Evolutionary conservation across 2,113 vertebrate genomes (phyloP).

Genomic region (Takifugu bimaculatus): DNA sequence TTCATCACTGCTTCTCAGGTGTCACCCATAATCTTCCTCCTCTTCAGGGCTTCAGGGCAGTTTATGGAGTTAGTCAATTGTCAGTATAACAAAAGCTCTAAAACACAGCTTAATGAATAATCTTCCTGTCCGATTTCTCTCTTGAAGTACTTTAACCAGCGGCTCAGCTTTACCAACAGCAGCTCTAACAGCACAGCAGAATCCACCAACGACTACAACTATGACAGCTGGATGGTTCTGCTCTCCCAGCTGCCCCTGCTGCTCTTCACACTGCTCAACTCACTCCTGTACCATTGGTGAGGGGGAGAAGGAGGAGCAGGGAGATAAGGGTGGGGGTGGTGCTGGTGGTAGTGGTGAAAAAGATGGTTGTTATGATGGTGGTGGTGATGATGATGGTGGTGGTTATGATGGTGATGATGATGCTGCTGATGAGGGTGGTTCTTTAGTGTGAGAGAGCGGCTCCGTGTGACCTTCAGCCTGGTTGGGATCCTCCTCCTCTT

Average conservation of each 20-base stretch:
- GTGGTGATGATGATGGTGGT: neutral
- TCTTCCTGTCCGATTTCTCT: neutral
- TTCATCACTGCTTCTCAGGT: constrained; percentile 89
- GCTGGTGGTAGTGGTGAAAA: neutral
- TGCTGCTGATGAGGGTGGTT: neutral
- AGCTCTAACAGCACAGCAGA: constrained; percentile 1
- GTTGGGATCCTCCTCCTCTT: constrained; percentile 56
- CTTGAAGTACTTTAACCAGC: constrained; percentile 49
- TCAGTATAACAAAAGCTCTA: too few species aligned
- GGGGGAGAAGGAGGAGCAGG: neutral
- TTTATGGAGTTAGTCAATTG: too few species aligned
- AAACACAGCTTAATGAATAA: too few species aligned
- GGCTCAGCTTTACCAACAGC: neutral
- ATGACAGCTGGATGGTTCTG: constrained; percentile 85
- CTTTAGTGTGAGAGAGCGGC: constrained; percentile 37
- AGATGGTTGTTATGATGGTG: neutral
- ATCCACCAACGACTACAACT: constrained; percentile 68
- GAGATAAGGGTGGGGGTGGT: neutral
- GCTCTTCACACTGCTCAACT: constrained; percentile 85
- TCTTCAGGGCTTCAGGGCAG: neutral
- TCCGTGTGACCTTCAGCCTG: constrained; percentile 53
- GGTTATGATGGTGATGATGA: neutral
- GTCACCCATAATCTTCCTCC: neutral
- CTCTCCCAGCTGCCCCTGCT: constrained; percentile 84
- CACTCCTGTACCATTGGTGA: constrained; percentile 81